phyloP scores from a whole-genome alignment of 2,113 vertebrate species.

The Eublepharis macularius region DNA sequence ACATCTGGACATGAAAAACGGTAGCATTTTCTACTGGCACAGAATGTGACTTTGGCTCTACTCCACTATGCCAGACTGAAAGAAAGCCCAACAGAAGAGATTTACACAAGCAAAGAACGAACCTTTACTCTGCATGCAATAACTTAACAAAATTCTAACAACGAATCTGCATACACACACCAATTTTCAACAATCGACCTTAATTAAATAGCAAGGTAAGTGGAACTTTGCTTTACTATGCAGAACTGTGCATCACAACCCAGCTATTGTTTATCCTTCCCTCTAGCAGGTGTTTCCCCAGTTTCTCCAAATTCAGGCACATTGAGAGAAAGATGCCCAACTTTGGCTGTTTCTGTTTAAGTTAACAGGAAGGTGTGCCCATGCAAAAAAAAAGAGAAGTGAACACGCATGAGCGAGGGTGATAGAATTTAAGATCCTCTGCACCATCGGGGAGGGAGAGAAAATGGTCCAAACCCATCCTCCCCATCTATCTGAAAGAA shows the following conservation, averaged over 20 bases:
- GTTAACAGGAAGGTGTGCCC: not conserved
- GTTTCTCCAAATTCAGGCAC: not conserved
- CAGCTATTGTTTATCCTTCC: not conserved
- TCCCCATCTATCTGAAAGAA: slow-evolving; percentile 54
- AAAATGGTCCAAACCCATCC: not conserved
- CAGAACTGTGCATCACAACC: not conserved
- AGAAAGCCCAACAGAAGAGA: slow-evolving; percentile 1
- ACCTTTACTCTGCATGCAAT: not conserved
- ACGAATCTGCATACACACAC: too few species aligned
- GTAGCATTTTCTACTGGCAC: not conserved
- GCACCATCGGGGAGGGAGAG: too few species aligned
- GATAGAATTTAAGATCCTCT: not conserved
- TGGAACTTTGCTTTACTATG: not conserved
- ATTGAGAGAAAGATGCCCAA: too few species aligned
- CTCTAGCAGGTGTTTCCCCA: not conserved
- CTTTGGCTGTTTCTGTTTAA: not conserved
- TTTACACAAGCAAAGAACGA: slow-evolving; percentile 31
- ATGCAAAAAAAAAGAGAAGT: not conserved
- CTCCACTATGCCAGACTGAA: slow-evolving; percentile 12
- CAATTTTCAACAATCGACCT: not conserved
- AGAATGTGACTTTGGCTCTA: slow-evolving; percentile 18
- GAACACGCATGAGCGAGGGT: not conserved
- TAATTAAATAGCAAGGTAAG: not conserved
- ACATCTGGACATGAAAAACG: not conserved
- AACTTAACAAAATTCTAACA: not conserved